phyloP scores from a whole-genome alignment of 37 sponge, comb jelly and placozoan genomes.

The Chondrilla cf. caribensis region DNA sequence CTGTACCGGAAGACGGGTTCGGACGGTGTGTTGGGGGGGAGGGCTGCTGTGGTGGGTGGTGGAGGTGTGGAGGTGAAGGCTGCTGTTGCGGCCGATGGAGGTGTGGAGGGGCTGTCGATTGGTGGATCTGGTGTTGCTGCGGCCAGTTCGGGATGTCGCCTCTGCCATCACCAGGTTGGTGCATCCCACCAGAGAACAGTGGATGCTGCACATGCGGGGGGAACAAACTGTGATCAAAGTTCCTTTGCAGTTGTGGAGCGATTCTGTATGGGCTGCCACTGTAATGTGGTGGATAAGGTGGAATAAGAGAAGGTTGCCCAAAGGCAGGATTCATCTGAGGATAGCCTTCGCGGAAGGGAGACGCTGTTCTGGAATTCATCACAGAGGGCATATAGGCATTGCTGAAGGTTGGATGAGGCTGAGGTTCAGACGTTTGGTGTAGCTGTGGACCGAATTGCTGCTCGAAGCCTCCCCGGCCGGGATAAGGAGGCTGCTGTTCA shows the following conservation, averaged over 20 bases:
- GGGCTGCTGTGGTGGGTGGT: background rate
- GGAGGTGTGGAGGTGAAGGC: background rate
- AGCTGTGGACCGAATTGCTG: background rate
- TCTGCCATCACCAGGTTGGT: background rate
- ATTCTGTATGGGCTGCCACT: background rate
- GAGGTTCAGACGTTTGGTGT: background rate
- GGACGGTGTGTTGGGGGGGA: background rate
- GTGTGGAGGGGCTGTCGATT: background rate
- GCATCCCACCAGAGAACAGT: background rate
- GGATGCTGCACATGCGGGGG: background rate
- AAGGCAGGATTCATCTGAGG: background rate
- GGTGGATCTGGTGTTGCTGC: background rate
- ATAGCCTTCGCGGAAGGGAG: background rate
- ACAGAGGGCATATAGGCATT: no score
- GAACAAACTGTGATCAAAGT: no score
- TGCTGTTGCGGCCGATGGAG: background rate
- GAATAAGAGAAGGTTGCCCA: background rate
- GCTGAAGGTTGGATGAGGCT: background rate
- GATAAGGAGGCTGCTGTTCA: background rate
- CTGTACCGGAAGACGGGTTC: background rate
- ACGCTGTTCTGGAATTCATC: background rate
- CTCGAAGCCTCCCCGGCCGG: background rate
- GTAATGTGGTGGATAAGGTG: background rate
- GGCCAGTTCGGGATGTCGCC: background rate
- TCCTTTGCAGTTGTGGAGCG: background rate